phyloP scores from a whole-genome alignment of 2,113 vertebrate species.

The Mungos mungo region DNA sequence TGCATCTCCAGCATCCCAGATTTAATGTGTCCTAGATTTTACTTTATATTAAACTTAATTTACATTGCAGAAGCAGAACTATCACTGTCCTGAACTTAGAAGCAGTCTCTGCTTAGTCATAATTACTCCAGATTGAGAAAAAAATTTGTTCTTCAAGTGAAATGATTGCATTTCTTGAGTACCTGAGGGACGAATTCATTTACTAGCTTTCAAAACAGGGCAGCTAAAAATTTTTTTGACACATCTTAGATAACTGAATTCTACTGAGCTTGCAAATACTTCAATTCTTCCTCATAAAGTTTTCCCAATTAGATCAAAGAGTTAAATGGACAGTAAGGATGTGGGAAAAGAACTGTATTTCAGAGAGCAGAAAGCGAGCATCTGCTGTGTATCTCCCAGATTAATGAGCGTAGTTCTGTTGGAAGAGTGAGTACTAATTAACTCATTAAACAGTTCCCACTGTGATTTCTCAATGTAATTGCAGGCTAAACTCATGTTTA shows the following conservation, averaged over 20 bases:
- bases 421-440: slow-evolving; percentile 67
- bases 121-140: neutral
- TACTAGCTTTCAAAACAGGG: neutral
- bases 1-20: neutral
- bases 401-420: slow-evolving; percentile 48
- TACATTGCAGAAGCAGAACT: neutral
- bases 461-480: slow-evolving; percentile 62
- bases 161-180: neutral
- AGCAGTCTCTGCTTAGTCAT: neutral
- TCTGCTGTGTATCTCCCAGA: slow-evolving; percentile 58
- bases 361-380: slow-evolving; percentile 20
- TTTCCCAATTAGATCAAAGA: neutral
- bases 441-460: slow-evolving; percentile 62
- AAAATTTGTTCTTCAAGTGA: neutral
- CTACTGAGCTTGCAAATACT: neutral
- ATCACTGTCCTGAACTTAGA: neutral
- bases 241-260: neutral
- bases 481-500: slow-evolving; percentile 46
- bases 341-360: neutral
- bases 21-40: neutral
- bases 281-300: neutral
- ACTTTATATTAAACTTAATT: neutral
- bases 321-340: neutral
- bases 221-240: neutral
- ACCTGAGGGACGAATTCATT: neutral